phyloP scores from a whole-genome alignment of 2,888 invertebrate genomes.

The Drosophila limbata region DNA sequence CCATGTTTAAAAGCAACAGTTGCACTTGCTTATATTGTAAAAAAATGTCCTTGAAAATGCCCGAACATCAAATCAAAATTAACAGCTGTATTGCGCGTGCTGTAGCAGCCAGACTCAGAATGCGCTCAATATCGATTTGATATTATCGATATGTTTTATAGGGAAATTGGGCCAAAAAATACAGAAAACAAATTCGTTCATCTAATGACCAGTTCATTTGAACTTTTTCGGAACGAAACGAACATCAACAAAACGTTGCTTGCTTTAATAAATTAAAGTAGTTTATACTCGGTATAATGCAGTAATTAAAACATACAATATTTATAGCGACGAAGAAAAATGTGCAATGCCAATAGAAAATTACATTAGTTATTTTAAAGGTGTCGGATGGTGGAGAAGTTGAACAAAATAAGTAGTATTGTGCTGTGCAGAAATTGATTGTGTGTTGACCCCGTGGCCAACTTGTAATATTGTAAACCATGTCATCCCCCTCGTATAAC shows the following conservation, averaged over 20 bases:
- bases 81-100: conserved; percentile 24
- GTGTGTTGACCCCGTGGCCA: conserved; percentile 3
- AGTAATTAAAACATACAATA: neutral
- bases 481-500: conserved; percentile 35
- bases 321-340: neutral
- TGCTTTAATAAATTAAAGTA: neutral
- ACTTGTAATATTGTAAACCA: conserved; percentile 16
- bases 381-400: conserved; percentile 13
- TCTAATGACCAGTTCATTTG: too few species aligned
- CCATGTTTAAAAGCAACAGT: neutral
- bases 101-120: conserved; percentile 25
- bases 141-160: conserved; percentile 11
- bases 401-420: conserved; percentile 4
- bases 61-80: conserved; percentile 17
- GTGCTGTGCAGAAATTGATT: conserved; percentile 27
- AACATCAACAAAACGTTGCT: neutral
- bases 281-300: neutral
- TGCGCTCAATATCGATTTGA: neutral
- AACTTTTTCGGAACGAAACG: too few species aligned
- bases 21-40: conserved; percentile 3
- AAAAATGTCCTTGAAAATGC: conserved; percentile 33
- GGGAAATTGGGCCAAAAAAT: too few species aligned
- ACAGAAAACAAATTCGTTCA: too few species aligned
- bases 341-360: neutral
- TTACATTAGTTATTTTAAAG: neutral